Conservation (phyloP, 2,113 vertebrate genomes). For the Cebidichthys violaceus region DNA sequence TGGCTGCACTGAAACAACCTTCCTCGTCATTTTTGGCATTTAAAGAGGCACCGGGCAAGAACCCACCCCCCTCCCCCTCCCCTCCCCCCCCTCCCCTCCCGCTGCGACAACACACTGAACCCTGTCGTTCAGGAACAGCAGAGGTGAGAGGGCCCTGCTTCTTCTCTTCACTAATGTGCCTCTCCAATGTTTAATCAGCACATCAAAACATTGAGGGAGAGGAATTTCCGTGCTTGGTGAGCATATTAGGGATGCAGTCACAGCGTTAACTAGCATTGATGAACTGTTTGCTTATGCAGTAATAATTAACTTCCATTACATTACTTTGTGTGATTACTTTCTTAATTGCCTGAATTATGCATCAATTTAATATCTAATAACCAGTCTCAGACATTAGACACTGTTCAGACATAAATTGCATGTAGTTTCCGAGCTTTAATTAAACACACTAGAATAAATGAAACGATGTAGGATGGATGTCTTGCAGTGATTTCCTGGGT, state of each 20-base stretch:
- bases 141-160: conserved; percentile 83
- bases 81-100: background rate
- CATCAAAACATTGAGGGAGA: conserved; percentile 92
- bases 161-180: conserved; percentile 85
- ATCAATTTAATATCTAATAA: conserved; percentile 99
- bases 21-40: conserved; percentile 46
- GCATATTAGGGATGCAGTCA: conserved; percentile 98
- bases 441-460: conserved; percentile 99
- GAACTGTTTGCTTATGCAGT: conserved; percentile 99
- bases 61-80: background rate
- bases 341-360: conserved; percentile 99
- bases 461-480: conserved; percentile 97
- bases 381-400: conserved; percentile 99
- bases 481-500: conserved; percentile 98
- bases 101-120: conserved; percentile 51
- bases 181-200: conserved; percentile 87
- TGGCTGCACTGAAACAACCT: conserved; percentile 33
- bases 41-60: background rate
- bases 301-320: conserved; percentile 99
- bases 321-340: conserved; percentile 99
- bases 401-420: conserved; percentile 99
- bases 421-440: conserved; percentile 98
- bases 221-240: conserved; percentile 92
- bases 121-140: conserved; percentile 62
- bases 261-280: conserved; percentile 99